Conservation (phyloP, 2,888 invertebrate genomes). For the Meta bourneti region DNA sequence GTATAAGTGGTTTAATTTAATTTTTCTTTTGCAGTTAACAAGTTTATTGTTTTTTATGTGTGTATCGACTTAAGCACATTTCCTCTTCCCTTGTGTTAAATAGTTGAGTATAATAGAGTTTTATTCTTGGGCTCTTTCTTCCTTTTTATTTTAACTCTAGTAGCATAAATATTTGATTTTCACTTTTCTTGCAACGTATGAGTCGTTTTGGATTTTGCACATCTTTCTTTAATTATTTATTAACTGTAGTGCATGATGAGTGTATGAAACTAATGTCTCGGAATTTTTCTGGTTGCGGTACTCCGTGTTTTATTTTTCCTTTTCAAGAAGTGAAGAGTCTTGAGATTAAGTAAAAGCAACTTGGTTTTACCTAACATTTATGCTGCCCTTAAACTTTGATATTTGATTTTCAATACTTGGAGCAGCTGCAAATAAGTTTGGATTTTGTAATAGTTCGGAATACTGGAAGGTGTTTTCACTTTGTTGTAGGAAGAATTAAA, state of each 20-base stretch:
- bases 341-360: too few species aligned
- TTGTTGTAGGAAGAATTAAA: too few species aligned
- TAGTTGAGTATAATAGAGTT: conserved; percentile 36
- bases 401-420: not conserved
- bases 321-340: not conserved
- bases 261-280: not conserved
- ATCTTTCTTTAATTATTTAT: not conserved
- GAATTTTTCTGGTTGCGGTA: not conserved
- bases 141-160: conserved; percentile 10
- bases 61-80: conserved; percentile 46
- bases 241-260: not conserved
- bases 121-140: not conserved
- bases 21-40: conserved; percentile 52
- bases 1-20: conserved; percentile 71
- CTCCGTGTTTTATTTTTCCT: not conserved
- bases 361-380: not conserved
- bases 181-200: conserved; percentile 37
- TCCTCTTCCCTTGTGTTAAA: conserved; percentile 27
- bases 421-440: too few species aligned
- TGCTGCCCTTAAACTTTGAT: not conserved
- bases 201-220: not conserved
- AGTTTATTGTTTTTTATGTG: conserved; percentile 46
- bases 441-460: too few species aligned
- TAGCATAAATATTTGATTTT: conserved; percentile 60
- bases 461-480: too few species aligned